Conservation (phyloP, 2,888 invertebrate genomes). For the Cyclophora punctaria region DNA sequence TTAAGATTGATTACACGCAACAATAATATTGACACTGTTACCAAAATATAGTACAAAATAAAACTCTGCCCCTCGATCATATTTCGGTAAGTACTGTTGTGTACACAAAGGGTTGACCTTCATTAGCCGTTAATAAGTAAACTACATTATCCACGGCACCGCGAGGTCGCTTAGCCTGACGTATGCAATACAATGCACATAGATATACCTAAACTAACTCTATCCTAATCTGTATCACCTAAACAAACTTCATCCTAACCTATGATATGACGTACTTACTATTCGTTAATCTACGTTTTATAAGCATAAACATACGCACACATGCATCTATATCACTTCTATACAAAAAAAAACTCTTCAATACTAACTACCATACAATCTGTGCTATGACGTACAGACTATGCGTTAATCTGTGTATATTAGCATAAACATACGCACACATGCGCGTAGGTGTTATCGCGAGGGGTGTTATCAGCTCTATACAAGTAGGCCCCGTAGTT, state of each 20-base stretch:
- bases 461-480: conserved; percentile 62
- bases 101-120: conserved; percentile 18
- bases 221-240: conserved; percentile 8
- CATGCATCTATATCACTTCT: no score
- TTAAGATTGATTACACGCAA: no score
- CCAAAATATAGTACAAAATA: no score
- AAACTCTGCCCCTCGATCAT: conserved; percentile 2
- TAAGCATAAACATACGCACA: no score
- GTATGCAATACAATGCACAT: conserved; percentile 14
- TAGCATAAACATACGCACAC: conserved; percentile 31
- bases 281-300: no score
- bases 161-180: conserved; percentile 19
- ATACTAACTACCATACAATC: not conserved
- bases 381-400: not conserved
- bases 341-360: no score
- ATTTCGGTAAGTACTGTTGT: conserved; percentile 5
- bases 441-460: conserved; percentile 31
- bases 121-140: conserved; percentile 23
- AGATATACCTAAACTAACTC: conserved; percentile 11
- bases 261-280: no score
- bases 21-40: no score
- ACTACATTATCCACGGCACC: conserved; percentile 28
- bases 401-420: conserved; percentile 7
- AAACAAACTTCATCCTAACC: not conserved
- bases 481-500: conserved; percentile 62